phyloP scores from a whole-genome alignment of 2,888 invertebrate species.

The Coleophora flavipennella region DNA sequence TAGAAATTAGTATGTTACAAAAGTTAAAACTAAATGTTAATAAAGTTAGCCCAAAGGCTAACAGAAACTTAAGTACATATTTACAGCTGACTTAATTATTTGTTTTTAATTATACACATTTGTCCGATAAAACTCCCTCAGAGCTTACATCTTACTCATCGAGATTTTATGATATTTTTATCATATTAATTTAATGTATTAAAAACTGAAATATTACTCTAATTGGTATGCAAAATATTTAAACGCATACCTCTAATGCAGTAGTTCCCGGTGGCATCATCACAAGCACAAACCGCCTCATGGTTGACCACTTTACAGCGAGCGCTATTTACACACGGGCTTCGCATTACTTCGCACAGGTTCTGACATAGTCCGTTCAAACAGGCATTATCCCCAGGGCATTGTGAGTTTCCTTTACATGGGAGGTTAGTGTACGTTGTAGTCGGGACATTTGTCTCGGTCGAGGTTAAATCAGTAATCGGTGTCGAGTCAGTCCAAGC shows the following conservation, averaged over 20 bases:
- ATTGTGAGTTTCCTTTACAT: slow-evolving; percentile 77
- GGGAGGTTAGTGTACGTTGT: slow-evolving; percentile 33
- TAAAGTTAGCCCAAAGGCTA: slow-evolving; percentile 3
- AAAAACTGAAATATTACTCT: slow-evolving; percentile 3
- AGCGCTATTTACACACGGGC: slow-evolving; percentile 73
- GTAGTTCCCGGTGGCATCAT: slow-evolving; percentile 70
- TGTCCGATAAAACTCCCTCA: slow-evolving; percentile 60
- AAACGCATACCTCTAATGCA: slow-evolving; percentile 76
- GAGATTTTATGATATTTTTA: too few relatives aligned
- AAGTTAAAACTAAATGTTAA: slow-evolving; percentile 14
- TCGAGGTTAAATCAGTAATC: slow-evolving; percentile 49
- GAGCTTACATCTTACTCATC: too few relatives aligned
- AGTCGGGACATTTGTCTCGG: slow-evolving; percentile 29
- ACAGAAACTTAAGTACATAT: slow-evolving; percentile 5
- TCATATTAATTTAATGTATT: background rate
- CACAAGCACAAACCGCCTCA: slow-evolving; percentile 75
- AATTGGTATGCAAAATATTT: slow-evolving; percentile 28
- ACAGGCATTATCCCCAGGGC: slow-evolving; percentile 76
- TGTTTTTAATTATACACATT: slow-evolving; percentile 30
- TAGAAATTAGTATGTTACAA: slow-evolving; percentile 1
- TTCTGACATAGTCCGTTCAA: slow-evolving; percentile 75
- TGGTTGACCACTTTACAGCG: slow-evolving; percentile 76
- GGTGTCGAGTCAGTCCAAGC: slow-evolving; percentile 59
- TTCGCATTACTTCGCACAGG: slow-evolving; percentile 67
- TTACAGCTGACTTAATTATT: slow-evolving; percentile 9